Percentiles rank a stretch among this genome's conserved stretches.
Conservation (phyloP, 1,140 invertebrate species). For the Muscidifurax raptorellus region DNA sequence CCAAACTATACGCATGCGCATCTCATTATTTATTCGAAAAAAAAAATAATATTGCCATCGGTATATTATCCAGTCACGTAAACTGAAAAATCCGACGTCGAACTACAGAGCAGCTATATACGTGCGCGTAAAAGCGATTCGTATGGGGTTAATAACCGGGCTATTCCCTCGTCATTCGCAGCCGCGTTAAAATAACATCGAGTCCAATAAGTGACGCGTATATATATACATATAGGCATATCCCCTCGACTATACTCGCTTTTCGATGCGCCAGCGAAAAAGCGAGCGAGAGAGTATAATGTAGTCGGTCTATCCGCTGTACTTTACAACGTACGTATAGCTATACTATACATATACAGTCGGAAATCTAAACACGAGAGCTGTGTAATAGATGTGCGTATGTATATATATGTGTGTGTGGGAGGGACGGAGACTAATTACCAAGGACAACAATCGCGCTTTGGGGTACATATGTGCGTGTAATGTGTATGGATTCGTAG, state of each 20-base stretch:
- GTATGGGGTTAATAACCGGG: neutral
- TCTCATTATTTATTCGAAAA: too few species aligned
- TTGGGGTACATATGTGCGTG: too few species aligned
- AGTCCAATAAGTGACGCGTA: neutral
- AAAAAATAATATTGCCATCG: too few species aligned
- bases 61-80: too few species aligned
- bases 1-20: too few species aligned
- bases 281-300: neutral
- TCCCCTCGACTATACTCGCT: neutral
- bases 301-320: too few species aligned
- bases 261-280: neutral
- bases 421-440: conserved; percentile 23
- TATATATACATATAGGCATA: neutral
- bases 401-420: too few species aligned
- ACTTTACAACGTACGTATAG: neutral
- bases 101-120: too few species aligned
- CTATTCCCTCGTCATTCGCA: neutral
- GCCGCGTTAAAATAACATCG: conserved; percentile 14
- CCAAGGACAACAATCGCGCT: conserved; percentile 39
- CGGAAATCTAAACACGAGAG: conserved; percentile 25
- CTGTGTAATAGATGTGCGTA: neutral
- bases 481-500: neutral
- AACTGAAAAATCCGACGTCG: too few species aligned
- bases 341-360: neutral
- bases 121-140: too few species aligned